phyloP scores from a whole-genome alignment of 2,888 invertebrate genomes.

The Laothoe populi region DNA sequence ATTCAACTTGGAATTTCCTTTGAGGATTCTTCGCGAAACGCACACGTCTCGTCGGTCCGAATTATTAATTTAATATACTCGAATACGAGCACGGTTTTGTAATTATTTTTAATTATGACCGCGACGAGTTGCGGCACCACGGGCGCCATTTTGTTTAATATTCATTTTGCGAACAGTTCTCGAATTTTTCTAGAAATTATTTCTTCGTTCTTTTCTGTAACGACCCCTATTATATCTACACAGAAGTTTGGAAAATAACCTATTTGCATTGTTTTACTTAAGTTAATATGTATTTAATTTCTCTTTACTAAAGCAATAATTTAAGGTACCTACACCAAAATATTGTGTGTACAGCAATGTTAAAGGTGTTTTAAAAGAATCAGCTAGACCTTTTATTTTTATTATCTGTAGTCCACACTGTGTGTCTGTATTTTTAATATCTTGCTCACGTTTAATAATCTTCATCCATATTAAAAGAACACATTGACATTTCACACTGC shows the following conservation, averaged over 20 bases:
- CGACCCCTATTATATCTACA: conserved; percentile 43
- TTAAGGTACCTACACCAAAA: no score
- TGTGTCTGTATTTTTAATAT: no score
- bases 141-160: conserved; percentile 63
- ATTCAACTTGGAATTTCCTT: conserved; percentile 34
- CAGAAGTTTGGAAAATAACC: background rate
- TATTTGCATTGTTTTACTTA: background rate
- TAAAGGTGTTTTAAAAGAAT: no score
- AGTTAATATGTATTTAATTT: no score
- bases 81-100: conserved; percentile 49
- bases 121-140: conserved; percentile 38
- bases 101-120: conserved; percentile 74
- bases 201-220: conserved; percentile 73
- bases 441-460: no score
- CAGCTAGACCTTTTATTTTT: no score
- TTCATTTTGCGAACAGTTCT: conserved; percentile 64
- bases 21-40: conserved; percentile 39
- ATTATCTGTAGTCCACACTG: no score
- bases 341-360: no score
- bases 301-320: no score
- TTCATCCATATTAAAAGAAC: no score
- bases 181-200: conserved; percentile 51
- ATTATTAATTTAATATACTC: conserved; percentile 56
- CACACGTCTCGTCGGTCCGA: conserved; percentile 38
- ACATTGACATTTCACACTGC: conserved; percentile 28